These are phyloP conservation scores for Cataglyphis albicans DNA, from an alignment of 2,888 invertebrate species.

Conservation along the genomic window DNA sequence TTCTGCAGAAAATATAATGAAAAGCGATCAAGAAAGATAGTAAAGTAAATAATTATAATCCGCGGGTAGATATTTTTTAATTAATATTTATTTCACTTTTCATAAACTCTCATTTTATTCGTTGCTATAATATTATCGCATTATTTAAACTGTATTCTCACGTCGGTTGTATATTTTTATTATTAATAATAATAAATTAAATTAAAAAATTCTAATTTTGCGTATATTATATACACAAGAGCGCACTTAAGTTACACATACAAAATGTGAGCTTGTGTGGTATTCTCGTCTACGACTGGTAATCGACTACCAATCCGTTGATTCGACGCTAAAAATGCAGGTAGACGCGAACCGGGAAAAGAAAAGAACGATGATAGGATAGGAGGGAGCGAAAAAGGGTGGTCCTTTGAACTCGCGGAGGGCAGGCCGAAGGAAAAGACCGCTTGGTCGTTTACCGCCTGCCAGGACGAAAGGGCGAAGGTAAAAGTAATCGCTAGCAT, in stretches of 20 bases:
- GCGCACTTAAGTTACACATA: background rate
- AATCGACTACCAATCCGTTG: slow-evolving; percentile 62
- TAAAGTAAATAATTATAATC: background rate
- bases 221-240: background rate
- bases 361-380: slow-evolving; percentile 57
- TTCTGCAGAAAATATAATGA: background rate
- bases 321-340: slow-evolving; percentile 71
- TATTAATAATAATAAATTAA: slow-evolving; percentile 11
- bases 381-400: slow-evolving; percentile 44
- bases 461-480: slow-evolving; percentile 63
- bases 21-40: background rate
- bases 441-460: slow-evolving; percentile 59
- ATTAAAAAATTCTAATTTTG: background rate
- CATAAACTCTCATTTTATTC: background rate
- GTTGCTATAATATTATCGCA: background rate
- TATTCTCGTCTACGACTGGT: background rate
- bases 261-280: background rate
- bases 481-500: slow-evolving; percentile 80
- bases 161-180: background rate
- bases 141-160: background rate
- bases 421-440: slow-evolving; percentile 60
- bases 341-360: slow-evolving; percentile 60
- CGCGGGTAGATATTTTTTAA: background rate
- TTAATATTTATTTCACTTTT: background rate
- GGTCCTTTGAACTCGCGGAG: slow-evolving; percentile 32